phyloP scores from a whole-genome alignment of 1,140 invertebrate species.

The Monochamus saltuarius region DNA sequence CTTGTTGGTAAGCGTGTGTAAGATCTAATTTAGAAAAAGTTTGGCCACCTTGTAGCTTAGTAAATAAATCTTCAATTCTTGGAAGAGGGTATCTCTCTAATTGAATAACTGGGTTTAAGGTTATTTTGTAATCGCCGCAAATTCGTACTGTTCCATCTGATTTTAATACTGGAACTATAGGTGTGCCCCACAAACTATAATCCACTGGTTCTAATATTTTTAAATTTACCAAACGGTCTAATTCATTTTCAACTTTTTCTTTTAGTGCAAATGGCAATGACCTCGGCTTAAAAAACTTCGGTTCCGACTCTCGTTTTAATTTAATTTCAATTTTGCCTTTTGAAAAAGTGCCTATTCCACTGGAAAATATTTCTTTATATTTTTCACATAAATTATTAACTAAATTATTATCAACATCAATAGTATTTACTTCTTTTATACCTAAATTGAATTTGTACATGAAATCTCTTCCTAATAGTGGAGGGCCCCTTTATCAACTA shows the following conservation, averaged over 20 bases:
- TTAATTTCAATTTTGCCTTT: background rate
- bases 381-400: background rate
- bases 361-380: background rate
- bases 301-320: no score
- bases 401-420: no score
- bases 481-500: slow-evolving; percentile 13
- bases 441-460: background rate
- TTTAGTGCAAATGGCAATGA: no score
- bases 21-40: slow-evolving; percentile 50
- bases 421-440: background rate
- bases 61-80: slow-evolving; percentile 45
- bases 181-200: no score
- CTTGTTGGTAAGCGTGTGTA: slow-evolving; percentile 49
- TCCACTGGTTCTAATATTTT: no score
- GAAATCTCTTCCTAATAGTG: slow-evolving; percentile 5
- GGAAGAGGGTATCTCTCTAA: slow-evolving; percentile 38
- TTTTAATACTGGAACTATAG: background rate
- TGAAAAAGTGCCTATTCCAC: slow-evolving; percentile 1
- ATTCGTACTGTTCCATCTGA: slow-evolving; percentile 40
- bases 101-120: slow-evolving; percentile 36
- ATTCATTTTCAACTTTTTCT: no score
- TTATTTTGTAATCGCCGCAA: slow-evolving; percentile 39
- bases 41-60: slow-evolving; percentile 37
- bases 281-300: no score
- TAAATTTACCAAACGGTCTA: no score